Percentiles rank a stretch among this genome's conserved stretches.
Conservation (phyloP, 2,113 vertebrate species). For the Syngnathus floridae region DNA sequence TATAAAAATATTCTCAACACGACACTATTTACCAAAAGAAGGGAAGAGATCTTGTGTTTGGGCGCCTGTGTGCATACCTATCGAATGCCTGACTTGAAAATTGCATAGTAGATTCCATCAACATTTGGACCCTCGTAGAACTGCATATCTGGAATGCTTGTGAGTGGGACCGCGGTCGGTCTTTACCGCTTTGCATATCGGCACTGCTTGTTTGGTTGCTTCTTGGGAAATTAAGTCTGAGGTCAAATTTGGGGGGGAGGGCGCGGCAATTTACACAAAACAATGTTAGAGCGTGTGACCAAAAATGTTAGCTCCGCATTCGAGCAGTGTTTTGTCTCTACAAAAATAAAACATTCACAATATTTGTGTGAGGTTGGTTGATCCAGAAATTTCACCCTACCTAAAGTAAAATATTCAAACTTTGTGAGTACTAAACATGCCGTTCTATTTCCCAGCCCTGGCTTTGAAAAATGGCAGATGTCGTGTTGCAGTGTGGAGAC, state of each 20-base stretch:
- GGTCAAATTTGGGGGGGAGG: no score
- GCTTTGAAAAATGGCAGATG: conserved; percentile 64
- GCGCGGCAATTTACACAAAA: no score
- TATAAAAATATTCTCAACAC: conserved; percentile 6
- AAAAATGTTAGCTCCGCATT: no score
- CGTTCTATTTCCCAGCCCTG: conserved; percentile 36
- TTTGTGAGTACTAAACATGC: no score
- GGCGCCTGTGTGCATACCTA: conserved; percentile 8
- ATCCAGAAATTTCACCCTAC: no score
- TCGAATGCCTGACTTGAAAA: conserved; percentile 41
- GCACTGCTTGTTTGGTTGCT: not conserved
- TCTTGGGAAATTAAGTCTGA: not conserved
- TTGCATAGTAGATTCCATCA: conserved; percentile 58
- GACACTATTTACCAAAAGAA: not conserved
- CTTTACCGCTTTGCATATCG: not conserved
- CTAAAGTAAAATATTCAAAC: no score
- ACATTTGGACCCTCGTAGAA: conserved; percentile 4
- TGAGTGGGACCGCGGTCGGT: not conserved
- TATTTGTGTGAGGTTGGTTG: no score
- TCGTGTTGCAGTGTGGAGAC: conserved; percentile 54
- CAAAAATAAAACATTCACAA: no score
- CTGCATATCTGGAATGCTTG: conserved; percentile 32
- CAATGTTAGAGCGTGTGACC: no score
- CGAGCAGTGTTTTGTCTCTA: no score
- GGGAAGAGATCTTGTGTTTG: not conserved